phyloP scores from a whole-genome alignment of 2,797 vertebrate genomes.

The Helarctos malayanus region DNA sequence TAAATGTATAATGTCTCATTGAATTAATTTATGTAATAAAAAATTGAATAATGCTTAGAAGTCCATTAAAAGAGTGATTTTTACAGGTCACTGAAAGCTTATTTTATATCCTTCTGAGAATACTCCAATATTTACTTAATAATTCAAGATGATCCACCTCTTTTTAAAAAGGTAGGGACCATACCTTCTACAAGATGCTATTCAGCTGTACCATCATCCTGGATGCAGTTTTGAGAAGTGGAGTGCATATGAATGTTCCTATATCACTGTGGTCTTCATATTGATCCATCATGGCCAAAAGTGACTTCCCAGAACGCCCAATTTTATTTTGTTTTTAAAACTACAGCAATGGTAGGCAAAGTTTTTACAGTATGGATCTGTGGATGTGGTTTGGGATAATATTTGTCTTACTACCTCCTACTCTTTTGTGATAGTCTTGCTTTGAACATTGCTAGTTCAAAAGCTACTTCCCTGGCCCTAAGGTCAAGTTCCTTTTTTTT shows the following conservation, averaged over 20 bases:
- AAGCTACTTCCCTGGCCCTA: not conserved
- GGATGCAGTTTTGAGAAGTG: not conserved
- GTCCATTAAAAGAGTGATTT: constrained; percentile 37
- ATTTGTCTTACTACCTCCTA: not conserved
- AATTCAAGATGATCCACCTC: not conserved
- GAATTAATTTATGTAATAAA: constrained; percentile 53
- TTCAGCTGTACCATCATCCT: not conserved
- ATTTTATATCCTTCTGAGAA: constrained; percentile 43
- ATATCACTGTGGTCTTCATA: not conserved
- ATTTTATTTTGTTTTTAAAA: constrained; percentile 50
- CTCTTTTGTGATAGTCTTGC: not conserved
- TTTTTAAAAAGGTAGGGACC: not conserved
- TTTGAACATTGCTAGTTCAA: not conserved
- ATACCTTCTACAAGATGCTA: not conserved
- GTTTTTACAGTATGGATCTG: not conserved
- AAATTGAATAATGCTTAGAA: not conserved
- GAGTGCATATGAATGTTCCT: not conserved
- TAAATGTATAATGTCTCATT: constrained; percentile 23
- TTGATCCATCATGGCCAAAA: not conserved
- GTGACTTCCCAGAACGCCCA: not conserved
- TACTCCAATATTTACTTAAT: constrained; percentile 22
- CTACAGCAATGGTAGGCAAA: not conserved
- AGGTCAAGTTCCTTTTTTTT: not conserved
- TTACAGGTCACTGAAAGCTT: constrained; percentile 34
- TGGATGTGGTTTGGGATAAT: not conserved